Base-by-base conservation (phyloP, 2,797 vertebrate genomes). In the Fistularia tabacaria region DNA sequence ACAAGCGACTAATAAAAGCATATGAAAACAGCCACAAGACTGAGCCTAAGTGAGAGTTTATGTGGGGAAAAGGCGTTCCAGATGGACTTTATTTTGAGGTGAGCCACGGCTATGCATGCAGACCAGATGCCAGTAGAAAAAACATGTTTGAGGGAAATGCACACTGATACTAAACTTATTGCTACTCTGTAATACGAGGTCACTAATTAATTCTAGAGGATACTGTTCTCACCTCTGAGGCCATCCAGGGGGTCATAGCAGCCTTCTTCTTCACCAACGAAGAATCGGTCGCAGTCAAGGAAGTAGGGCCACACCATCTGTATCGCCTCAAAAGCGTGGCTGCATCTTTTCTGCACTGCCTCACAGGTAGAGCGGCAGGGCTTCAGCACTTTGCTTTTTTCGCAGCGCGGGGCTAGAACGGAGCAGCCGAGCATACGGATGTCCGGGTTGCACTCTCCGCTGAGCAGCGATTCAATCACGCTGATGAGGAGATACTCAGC, bases 251-350 rank as follows among this genome's bases (percentile, higher is more conserved):
- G 97, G 77, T 98, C 88, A 1, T 93, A 94, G 70, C 97, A 99
- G 6, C 91, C 94, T 55, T 99, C 95, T 0, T 93, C 77, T 0
- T 93, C 89, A 0, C 83, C 75, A 0, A 84, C 89, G 0, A 97
- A 98, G 81, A 96, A 97, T 14, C 85, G 92, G 49, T 92, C 87
- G 0, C 97, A 99, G 84, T 98, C 93, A 48, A 99, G 85, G 76
- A 96, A 99, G 84, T 98, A 98, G 12, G 96, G 97, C 97, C 97
- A 99, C 12, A 94, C 94, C 97, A 99, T 99, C 40, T 92, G 84
- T 45, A 99, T 97, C 1, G 63, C 82, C 1, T 95, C 92, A 2
- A 99, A 97, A 3, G 91, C 89, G 0, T 87, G 86, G 25, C 74
- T 71, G 74, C 96, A 99, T 43, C 53, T 88, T 37, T 80, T 90